phyloP scores from a whole-genome alignment of 2,888 invertebrate species.

The Quadriops clusia region DNA sequence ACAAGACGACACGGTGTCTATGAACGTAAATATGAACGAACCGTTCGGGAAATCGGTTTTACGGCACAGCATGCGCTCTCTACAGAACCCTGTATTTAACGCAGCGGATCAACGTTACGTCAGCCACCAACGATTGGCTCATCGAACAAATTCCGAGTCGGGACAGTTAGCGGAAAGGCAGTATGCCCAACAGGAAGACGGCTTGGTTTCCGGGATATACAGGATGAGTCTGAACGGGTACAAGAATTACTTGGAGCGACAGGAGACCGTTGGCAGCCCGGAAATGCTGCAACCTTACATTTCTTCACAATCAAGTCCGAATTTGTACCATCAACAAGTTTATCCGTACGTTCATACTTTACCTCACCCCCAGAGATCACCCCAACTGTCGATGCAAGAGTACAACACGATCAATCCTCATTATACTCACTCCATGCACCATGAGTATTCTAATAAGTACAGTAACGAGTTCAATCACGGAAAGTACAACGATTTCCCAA shows the following conservation, averaged over 20 bases:
- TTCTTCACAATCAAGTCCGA: slow-evolving; percentile 18
- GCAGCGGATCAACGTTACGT: slow-evolving; percentile 24
- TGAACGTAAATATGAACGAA: slow-evolving; percentile 25
- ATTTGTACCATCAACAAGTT: slow-evolving; percentile 17
- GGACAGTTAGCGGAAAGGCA: too few species aligned
- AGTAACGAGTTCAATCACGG: too few species aligned
- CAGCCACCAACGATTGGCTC: slow-evolving; percentile 22
- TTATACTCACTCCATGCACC: too few species aligned
- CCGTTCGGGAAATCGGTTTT: slow-evolving; percentile 27
- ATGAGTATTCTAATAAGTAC: too few species aligned
- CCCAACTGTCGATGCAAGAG: too few species aligned
- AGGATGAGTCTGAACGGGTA: slow-evolving; percentile 31
- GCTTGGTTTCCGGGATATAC: slow-evolving; percentile 23
- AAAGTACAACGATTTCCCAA: too few species aligned
- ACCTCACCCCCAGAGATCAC: slow-evolving; percentile 12
- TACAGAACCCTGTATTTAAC: slow-evolving; percentile 24
- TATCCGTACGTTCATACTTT: slow-evolving; percentile 13
- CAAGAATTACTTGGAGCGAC: slow-evolving; percentile 31
- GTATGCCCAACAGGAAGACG: slow-evolving; percentile 27
- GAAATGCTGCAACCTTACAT: too few species aligned
- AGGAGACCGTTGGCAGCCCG: too few species aligned
- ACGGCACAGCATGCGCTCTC: slow-evolving; percentile 30
- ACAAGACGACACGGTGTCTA: slow-evolving; percentile 30
- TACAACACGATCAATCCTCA: too few species aligned
- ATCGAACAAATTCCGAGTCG: slow-evolving; percentile 28